phyloP scores from a whole-genome alignment of 1,140 invertebrate species.

The Phymastichus coffea region DNA sequence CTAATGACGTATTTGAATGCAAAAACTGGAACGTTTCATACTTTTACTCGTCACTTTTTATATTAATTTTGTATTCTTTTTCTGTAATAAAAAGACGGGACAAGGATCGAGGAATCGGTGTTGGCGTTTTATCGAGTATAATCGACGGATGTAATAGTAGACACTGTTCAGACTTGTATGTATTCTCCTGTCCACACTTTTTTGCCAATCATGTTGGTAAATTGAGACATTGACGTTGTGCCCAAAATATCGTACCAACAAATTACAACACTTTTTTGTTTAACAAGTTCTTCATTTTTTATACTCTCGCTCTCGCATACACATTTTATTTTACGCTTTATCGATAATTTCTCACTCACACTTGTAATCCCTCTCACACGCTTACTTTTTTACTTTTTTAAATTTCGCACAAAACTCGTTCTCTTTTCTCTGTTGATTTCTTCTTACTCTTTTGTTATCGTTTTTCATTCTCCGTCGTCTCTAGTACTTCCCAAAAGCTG shows the following conservation, averaged over 20 bases:
- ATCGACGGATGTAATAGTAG: constrained; percentile 46
- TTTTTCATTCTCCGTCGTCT: constrained; percentile 22
- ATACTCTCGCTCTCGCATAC: constrained; percentile 18
- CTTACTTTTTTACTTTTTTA: not conserved
- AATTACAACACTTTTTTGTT: constrained; percentile 43
- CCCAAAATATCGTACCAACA: constrained; percentile 45
- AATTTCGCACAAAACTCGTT: constrained; percentile 19
- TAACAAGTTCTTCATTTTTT: constrained; percentile 39
- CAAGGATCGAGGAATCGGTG: constrained; percentile 27
- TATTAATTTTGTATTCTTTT: constrained; percentile 1
- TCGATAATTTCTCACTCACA: constrained; percentile 21
- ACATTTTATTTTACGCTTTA: constrained; percentile 33
- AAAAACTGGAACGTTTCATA: constrained; percentile 25
- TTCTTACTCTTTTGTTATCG: not conserved
- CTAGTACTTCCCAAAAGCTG: constrained; percentile 45
- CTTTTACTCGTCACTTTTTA: constrained; percentile 3
- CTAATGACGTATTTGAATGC: constrained; percentile 15
- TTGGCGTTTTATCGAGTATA: constrained; percentile 38
- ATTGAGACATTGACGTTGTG: constrained; percentile 39
- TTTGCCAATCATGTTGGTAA: constrained; percentile 44
- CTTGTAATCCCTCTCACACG: constrained; percentile 15
- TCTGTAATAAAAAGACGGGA: constrained; percentile 24
- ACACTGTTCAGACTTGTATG: constrained; percentile 54
- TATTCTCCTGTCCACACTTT: constrained; percentile 50
- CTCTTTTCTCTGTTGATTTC: constrained; percentile 25